Conservation (phyloP, 2,888 invertebrate genomes). For the Mimumesa dahlbomi region DNA sequence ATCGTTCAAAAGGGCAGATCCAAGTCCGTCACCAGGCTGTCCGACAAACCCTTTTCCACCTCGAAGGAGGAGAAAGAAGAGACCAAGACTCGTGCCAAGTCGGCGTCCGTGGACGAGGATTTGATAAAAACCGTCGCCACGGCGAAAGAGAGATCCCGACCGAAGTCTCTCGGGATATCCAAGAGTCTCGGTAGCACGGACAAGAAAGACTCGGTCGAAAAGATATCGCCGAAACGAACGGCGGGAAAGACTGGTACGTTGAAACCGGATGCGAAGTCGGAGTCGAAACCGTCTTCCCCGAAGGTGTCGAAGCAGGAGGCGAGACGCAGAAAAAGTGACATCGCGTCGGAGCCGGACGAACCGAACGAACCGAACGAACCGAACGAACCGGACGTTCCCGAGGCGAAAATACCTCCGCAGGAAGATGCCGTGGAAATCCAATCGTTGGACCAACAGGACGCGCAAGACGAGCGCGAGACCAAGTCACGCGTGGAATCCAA, state of each 20-base stretch:
- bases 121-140: constrained; percentile 69
- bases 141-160: constrained; percentile 73
- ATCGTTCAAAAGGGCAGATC: constrained; percentile 78
- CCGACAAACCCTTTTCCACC: constrained; percentile 71
- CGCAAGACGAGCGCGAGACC: too few relatives aligned
- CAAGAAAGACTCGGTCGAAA: constrained; percentile 74
- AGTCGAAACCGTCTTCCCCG: background rate
- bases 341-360: background rate
- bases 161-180: constrained; percentile 77
- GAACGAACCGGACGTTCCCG: background rate
- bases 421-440: too few relatives aligned
- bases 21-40: constrained; percentile 75
- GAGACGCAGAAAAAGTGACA: too few relatives aligned
- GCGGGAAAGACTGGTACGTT: constrained; percentile 30
- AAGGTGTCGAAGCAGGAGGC: constrained; percentile 39
- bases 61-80: constrained; percentile 75
- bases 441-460: too few relatives aligned
- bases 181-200: constrained; percentile 78
- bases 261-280: background rate
- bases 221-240: constrained; percentile 74
- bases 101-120: constrained; percentile 77
- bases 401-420: too few relatives aligned
- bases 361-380: too few relatives aligned
- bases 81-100: constrained; percentile 72
- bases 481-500: too few relatives aligned